A percentile compares a stretch with the other conserved stretches of the same genome.
Conservation (phyloP, 2,113 vertebrate genomes). For the Strigops habroptila region DNA sequence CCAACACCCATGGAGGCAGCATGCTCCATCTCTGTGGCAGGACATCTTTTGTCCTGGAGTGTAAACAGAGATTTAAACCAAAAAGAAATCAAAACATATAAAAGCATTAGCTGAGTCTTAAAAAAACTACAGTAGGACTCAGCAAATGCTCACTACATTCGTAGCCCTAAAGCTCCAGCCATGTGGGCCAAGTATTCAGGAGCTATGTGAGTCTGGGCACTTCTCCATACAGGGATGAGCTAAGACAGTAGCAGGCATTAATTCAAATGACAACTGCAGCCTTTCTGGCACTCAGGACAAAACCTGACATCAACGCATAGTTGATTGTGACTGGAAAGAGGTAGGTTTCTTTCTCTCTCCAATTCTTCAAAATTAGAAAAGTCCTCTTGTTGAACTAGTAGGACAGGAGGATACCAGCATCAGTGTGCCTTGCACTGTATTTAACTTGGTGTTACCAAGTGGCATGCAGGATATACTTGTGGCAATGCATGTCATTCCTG, state of each 20-base stretch:
- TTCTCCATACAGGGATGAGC: background rate
- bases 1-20: background rate
- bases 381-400: background rate
- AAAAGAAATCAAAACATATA: background rate
- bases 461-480: background rate
- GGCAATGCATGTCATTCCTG: background rate
- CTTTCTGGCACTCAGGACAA: background rate
- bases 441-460: background rate
- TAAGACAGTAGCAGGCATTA: background rate
- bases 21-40: background rate
- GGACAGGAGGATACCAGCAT: background rate
- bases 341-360: background rate
- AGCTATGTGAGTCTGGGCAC: background rate
- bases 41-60: background rate
- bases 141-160: background rate
- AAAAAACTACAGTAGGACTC: background rate
- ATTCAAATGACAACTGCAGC: background rate
- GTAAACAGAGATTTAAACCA: background rate
- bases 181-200: background rate
- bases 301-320: background rate
- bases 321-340: background rate
- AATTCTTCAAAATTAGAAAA: background rate
- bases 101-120: background rate
- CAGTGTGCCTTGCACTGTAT: background rate
- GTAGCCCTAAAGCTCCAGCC: background rate